Conservation (phyloP, 2,797 vertebrate genomes). For the Thalassophryne amazonica region DNA sequence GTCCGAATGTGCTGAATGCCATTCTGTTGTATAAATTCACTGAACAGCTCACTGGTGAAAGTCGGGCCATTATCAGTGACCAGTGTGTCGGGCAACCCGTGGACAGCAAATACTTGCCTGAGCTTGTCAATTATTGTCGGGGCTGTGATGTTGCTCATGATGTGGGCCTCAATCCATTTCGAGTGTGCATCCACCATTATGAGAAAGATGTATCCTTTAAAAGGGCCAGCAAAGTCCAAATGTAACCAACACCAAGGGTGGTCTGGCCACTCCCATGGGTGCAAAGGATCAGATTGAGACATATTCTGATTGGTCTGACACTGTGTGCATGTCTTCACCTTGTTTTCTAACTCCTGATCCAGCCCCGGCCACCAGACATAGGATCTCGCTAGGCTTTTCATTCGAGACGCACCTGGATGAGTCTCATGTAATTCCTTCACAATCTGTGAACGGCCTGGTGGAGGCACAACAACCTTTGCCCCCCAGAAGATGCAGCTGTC, state of each 20-base stretch:
- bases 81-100: constrained; percentile 6
- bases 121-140: background rate
- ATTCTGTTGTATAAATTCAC: constrained; percentile 6
- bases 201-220: constrained; percentile 9
- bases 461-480: background rate
- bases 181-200: constrained; percentile 9
- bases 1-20: constrained; percentile 12
- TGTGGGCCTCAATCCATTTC: constrained; percentile 22
- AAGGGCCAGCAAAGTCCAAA: constrained; percentile 13
- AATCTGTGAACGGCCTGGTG: background rate
- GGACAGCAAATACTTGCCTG: too few relatives aligned
- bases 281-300: background rate
- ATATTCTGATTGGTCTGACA: background rate
- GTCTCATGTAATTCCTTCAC: constrained; percentile 7
- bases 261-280: constrained; percentile 4
- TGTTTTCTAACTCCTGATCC: constrained; percentile 2
- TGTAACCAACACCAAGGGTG: constrained; percentile 4
- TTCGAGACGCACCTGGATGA: background rate
- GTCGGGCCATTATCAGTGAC: constrained; percentile 5
- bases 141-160: constrained; percentile 4
- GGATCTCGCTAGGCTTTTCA: background rate
- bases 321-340: background rate
- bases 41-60: constrained; percentile 13
- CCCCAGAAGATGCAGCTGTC: constrained; percentile 12
- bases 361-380: constrained; percentile 15